Evolutionary conservation across 1,140 invertebrate genomes (phyloP), one percentile per base, ranked within the genome.

Genomic region (Lasioglossum baleicum): DNA sequence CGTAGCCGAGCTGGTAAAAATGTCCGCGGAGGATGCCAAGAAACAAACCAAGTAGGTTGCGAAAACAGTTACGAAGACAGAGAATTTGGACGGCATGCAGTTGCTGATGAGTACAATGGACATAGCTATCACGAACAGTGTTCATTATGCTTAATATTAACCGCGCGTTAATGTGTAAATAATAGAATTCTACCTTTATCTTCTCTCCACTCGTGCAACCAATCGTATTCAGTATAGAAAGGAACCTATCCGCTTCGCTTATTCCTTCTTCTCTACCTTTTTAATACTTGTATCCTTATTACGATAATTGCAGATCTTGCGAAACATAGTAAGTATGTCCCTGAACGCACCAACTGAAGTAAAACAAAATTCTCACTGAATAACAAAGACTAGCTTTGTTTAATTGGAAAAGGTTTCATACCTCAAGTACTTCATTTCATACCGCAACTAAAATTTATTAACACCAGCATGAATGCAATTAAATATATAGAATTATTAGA

Each of bases 1-100:
- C 13, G 93, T 95, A 35, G 88, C 90, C 2, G 94, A 95, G 81
- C 90, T 97, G 0, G 89, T 93, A 64, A 92, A 94, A 61, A 92
- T 94, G 82, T 84, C 88, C 4, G 63, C 72, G 0, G 87, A 90
- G 51, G 77, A 90, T 42, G 78, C n/a, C 82, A 89, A 64, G 88
- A 88, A 67, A 13, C 17, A 4, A 64, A 68, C 1, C 53, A 51
- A 26, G 71, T 96, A 97, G n/a, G n/a, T n/a, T n/a, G n/a, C n/a
- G n/a, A n/a, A n/a, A n/a, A n/a, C n/a, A n/a, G n/a, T n/a, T n/a
- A n/a, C n/a, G n/a, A n/a, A n/a, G n/a, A n/a, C n/a, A n/a, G n/a
- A n/a, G n/a, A n/a, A n/a, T n/a, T n/a, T n/a, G n/a, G n/a, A n/a
- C n/a, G n/a, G n/a, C n/a, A n/a, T n/a, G n/a, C n/a, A n/a, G n/a